Base-by-base conservation (phyloP, 2,888 invertebrate genomes). In the Xestobium rufovillosum region DNA sequence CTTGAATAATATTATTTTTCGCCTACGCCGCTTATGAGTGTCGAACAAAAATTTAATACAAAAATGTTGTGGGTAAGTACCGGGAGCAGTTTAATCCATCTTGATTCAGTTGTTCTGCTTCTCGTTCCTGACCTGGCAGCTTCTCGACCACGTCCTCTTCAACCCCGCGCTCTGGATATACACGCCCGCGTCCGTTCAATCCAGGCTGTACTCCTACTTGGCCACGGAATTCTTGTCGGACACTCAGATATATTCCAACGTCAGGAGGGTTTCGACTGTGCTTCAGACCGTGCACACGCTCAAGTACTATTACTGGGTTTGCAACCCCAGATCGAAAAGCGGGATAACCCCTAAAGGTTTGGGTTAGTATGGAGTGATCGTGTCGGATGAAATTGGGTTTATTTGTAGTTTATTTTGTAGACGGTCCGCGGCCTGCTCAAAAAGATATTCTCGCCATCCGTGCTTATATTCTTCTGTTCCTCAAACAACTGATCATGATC, bases 141-240 rank as follows among this genome's bases (percentile, higher is more conserved):
- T 99, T 54, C 77, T 98, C 75, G 98, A 99, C 71, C 95, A 97
- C 73, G 87, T 98, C 41, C 80, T 99, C 49, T 98, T 99, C 79
- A 98, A 98, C 76, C 97, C 98, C 4, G 91, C 94, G 16, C 74
- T 99, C 44, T 99, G 98, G 98, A 96, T 98, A 59, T 91, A 97
- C 70, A 92, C 97, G 8, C 89, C 94, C 33, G 89, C 96, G 17
- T 83, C 88, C 47, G 97, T 97, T 4, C 96, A 96, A 67, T 88
- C 90, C 29, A 76, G 86, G 49, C 78, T 99, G 32, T 98, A 98
- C 73, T 90, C 91, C 59, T 99, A 97, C 70, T 71, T 99, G 68
- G 94, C 97, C 27, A 94, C 94, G n/a, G 97, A 99, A 68, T 98
- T 98, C 71, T 75, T 98, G 41, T 89, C 89, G 42, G 95, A 97